phyloP scores from a whole-genome alignment of 2,888 invertebrate species.

The Iphiclides podalirius region DNA sequence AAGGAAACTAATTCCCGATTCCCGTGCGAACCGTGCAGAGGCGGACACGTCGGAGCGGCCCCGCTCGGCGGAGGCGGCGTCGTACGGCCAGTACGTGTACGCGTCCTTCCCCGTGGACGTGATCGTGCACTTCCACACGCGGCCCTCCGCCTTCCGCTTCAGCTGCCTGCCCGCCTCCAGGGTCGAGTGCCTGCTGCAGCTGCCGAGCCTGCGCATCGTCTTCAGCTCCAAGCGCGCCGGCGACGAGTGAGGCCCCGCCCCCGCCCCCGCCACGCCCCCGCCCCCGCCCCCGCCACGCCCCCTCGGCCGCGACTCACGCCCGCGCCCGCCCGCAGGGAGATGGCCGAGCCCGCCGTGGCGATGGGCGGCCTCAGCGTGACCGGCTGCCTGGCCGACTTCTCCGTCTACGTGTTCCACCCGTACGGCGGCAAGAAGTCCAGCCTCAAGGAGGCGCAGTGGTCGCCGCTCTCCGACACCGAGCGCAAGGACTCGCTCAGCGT shows the following conservation, averaged over 20 bases:
- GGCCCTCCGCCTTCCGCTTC: constrained; percentile 97
- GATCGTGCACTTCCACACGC: constrained; percentile 98
- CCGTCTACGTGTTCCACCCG: constrained; percentile 98
- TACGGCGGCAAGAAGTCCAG: constrained; percentile 95
- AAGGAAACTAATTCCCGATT: too few species aligned
- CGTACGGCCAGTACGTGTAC: constrained; percentile 90
- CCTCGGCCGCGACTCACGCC: neutral
- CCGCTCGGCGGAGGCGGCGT: constrained; percentile 53
- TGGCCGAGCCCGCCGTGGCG: constrained; percentile 82
- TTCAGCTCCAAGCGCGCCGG: constrained; percentile 95
- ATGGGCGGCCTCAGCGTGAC: constrained; percentile 95
- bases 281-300: neutral
- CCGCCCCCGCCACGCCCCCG: neutral
- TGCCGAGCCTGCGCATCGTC: constrained; percentile 98
- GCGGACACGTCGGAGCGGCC: constrained; percentile 45
- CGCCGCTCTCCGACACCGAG: constrained; percentile 92
- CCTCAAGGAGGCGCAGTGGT: constrained; percentile 90
- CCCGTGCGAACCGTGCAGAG: too few species aligned
- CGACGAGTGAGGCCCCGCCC: constrained; percentile 81
- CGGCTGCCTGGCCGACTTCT: constrained; percentile 97
- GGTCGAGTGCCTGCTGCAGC: constrained; percentile 96
- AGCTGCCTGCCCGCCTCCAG: constrained; percentile 96
- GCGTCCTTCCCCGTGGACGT: constrained; percentile 99
- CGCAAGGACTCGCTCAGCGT: constrained; percentile 97
- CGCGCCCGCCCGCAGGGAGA: constrained; percentile 55